Percentiles rank a stretch among this genome's conserved stretches.
Evolutionary conservation across 2,888 invertebrate genomes (phyloP).

Genomic region (Callyntrura sp.): DNA sequence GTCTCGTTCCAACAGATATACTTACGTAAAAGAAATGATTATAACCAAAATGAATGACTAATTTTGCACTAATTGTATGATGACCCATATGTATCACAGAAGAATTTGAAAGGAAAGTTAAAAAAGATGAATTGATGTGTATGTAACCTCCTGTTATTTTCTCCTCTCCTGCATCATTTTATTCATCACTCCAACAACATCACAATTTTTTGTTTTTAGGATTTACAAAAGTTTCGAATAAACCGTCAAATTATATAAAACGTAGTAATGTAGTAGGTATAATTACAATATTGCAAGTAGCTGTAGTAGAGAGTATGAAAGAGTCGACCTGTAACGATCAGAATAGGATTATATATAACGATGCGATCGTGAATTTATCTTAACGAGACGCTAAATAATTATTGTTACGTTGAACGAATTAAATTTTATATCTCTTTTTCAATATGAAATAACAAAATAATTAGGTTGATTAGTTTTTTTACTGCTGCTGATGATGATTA

Average conservation of each 20-base stretch:
- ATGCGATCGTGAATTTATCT: neutral
- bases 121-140: no score
- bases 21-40: no score
- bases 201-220: neutral
- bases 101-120: no score
- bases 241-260: neutral
- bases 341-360: neutral
- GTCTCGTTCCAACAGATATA: no score
- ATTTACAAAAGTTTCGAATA: neutral
- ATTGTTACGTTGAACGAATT: constrained; percentile 30
- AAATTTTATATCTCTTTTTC: neutral
- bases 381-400: constrained; percentile 14
- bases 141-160: no score
- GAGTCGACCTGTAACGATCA: constrained; percentile 18
- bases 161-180: no score
- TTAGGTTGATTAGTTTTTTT: neutral
- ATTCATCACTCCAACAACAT: neutral
- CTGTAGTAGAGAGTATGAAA: neutral
- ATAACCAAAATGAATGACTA: no score
- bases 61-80: no score
- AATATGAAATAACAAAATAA: neutral
- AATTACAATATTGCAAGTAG: constrained; percentile 2
- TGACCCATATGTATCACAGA: no score
- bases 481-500: neutral
- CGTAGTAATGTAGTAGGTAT: neutral